phyloP scores from a whole-genome alignment of 2,113 vertebrate genomes.

The Trinectes maculatus region DNA sequence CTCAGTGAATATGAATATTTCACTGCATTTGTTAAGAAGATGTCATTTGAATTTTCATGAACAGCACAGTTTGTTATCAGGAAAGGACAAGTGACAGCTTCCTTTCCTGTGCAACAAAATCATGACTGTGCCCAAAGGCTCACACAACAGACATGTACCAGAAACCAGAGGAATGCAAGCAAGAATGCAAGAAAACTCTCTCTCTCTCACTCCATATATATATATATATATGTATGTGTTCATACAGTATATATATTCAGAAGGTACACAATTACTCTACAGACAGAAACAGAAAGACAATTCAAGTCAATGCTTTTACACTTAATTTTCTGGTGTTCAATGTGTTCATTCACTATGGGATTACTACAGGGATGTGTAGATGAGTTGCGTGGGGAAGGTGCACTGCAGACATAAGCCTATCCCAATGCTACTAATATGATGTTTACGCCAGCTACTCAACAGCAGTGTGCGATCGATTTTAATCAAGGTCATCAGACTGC shows the following conservation, averaged over 20 bases:
- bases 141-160: background rate
- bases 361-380: background rate
- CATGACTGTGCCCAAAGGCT: background rate
- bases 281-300: background rate
- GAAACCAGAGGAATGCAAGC: conserved; percentile 13
- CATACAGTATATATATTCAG: too few relatives aligned
- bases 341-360: background rate
- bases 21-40: conserved; percentile 1
- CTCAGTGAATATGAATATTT: conserved; percentile 10
- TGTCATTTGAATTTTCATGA: conserved; percentile 2
- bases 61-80: background rate
- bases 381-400: conserved; percentile 25
- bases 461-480: conserved; percentile 48
- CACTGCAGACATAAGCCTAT: conserved; percentile 32
- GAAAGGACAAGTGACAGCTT: too few relatives aligned
- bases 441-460: conserved; percentile 22
- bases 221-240: too few relatives aligned
- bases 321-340: background rate
- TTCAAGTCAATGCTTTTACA: background rate
- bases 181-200: conserved; percentile 38
- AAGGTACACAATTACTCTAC: background rate
- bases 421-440: conserved; percentile 17
- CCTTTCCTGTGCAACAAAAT: background rate
- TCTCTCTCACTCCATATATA: too few relatives aligned
- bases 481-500: conserved; percentile 64